A percentile compares a stretch with the other conserved stretches of the same genome.
phyloP scores from a whole-genome alignment of 2,888 invertebrate species.

The Dermolepida albohirtum region DNA sequence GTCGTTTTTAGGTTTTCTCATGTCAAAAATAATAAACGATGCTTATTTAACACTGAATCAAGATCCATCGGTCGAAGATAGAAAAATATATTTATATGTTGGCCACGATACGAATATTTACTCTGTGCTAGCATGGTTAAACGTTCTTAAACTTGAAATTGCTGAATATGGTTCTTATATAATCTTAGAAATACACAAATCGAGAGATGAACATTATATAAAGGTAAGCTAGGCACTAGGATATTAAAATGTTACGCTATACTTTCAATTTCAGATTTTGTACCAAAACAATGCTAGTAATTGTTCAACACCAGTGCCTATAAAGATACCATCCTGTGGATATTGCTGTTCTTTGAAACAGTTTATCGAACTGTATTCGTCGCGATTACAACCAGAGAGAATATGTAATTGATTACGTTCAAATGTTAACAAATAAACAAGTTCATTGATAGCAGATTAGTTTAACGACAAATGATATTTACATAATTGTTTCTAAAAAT shows the following conservation, averaged over 20 bases:
- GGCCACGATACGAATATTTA: conserved; percentile 70
- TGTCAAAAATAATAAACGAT: conserved; percentile 38
- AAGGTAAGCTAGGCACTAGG: conserved; percentile 15
- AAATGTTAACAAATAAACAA: not conserved
- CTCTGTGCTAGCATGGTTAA: conserved; percentile 63
- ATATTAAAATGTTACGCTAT: not conserved
- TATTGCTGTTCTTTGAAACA: conserved; percentile 27
- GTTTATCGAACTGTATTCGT: conserved; percentile 21
- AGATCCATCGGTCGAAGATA: conserved; percentile 9
- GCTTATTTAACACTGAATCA: conserved; percentile 31
- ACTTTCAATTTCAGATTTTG: conserved; percentile 20
- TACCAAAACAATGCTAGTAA: conserved; percentile 22
- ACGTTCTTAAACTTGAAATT: conserved; percentile 62
- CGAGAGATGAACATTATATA: conserved; percentile 6
- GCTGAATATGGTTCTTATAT: conserved; percentile 55
- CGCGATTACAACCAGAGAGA: conserved; percentile 49
- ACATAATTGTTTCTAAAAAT: too few species aligned
- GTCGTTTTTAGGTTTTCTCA: conserved; percentile 32
- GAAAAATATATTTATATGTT: conserved; percentile 60
- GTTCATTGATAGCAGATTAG: too few species aligned
- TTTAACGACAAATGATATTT: too few species aligned
- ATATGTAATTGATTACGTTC: not conserved
- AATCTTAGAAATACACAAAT: conserved; percentile 53
- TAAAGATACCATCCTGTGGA: conserved; percentile 32
- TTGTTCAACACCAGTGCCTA: conserved; percentile 3